phyloP scores from a whole-genome alignment of 1,140 invertebrate genomes.

The Mizuhopecten yessoensis region DNA sequence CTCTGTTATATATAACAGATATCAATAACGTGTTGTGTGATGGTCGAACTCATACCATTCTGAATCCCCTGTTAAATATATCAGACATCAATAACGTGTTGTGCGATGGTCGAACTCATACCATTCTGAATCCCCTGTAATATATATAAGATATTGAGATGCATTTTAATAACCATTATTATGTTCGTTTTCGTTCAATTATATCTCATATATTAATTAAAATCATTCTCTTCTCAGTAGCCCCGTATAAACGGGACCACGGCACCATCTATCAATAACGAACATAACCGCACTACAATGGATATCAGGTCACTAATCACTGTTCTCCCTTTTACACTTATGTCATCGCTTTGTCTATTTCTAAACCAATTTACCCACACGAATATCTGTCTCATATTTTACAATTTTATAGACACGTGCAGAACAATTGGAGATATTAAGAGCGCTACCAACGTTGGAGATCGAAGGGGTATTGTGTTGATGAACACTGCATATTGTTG shows the following conservation, averaged over 20 bases:
- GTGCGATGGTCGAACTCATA: too few species aligned
- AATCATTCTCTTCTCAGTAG: neutral
- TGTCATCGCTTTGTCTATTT: neutral
- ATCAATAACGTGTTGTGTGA: too few species aligned
- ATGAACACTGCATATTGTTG: neutral
- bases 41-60: too few species aligned
- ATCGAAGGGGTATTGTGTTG: neutral
- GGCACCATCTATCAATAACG: neutral
- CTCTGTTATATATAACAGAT: too few species aligned
- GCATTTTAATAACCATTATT: too few species aligned
- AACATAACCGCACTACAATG: neutral
- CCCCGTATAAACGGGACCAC: neutral
- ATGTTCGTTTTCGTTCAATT: neutral
- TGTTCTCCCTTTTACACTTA: neutral
- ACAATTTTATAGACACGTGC: neutral
- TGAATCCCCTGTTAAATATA: too few species aligned
- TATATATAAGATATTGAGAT: too few species aligned
- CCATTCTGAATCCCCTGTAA: too few species aligned
- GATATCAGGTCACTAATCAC: neutral
- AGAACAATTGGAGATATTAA: constrained; percentile 1
- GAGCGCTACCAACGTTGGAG: neutral
- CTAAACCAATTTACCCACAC: neutral
- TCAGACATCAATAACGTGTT: too few species aligned
- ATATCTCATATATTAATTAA: constrained; percentile 12
- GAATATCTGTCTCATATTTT: constrained; percentile 3